A percentile compares a stretch with the other conserved stretches of the same genome.
phyloP scores from a whole-genome alignment of 2,113 vertebrate species.

The Microtus richardsoni region DNA sequence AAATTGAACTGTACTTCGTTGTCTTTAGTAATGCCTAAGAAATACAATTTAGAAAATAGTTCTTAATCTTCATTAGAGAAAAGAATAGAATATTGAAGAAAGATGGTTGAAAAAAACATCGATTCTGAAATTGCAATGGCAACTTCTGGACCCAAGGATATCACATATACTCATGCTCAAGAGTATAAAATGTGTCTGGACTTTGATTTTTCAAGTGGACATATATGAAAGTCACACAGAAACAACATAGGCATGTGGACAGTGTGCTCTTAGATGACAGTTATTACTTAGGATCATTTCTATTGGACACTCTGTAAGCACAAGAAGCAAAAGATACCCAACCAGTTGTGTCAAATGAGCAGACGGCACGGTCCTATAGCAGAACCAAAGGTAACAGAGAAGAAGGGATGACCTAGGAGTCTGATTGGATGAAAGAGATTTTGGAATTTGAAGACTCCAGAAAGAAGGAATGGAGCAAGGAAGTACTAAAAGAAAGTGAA shows the following conservation, averaged over 20 bases:
- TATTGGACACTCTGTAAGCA: fast-evolving
- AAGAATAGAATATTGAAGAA: neutral
- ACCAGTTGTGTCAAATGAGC: fast-evolving
- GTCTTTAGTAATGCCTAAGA: neutral
- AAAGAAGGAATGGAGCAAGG: neutral
- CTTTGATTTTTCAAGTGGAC: neutral
- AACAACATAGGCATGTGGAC: neutral
- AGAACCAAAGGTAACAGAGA: neutral
- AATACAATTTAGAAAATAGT: neutral
- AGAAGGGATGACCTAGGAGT: neutral
- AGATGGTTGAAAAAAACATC: neutral
- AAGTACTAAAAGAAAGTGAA: neutral
- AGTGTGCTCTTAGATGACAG: neutral
- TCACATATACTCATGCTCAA: fast-evolving
- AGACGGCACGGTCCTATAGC: too few relatives aligned
- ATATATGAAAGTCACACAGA: neutral
- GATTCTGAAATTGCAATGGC: neutral
- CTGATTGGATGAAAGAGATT: neutral
- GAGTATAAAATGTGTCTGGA: neutral
- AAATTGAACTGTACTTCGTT: neutral
- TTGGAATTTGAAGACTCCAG: neutral
- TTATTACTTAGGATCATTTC: neutral
- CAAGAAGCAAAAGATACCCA: neutral
- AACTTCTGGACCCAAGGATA: neutral
- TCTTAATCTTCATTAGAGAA: neutral